Evolutionary conservation across 2,797 vertebrate genomes (phyloP).

Genomic region (Sarcophilus harrisii): DNA sequence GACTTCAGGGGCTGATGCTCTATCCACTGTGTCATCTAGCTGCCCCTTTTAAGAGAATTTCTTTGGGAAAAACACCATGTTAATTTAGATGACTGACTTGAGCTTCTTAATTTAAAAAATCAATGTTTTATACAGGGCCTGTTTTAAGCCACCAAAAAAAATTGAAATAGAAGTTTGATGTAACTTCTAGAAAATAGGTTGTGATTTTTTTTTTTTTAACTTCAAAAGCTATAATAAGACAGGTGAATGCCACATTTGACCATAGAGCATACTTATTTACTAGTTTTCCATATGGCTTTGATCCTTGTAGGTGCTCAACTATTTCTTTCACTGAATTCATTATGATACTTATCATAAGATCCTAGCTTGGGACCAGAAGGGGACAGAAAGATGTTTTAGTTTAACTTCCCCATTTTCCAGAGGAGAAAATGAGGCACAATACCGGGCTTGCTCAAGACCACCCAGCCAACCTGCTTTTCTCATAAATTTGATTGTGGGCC

Average conservation of each 20-base stretch:
- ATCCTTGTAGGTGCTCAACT: neutral
- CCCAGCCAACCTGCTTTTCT: neutral
- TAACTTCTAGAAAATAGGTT: conserved; percentile 41
- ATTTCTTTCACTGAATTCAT: neutral
- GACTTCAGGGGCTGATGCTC: too few species aligned
- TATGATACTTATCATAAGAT: neutral
- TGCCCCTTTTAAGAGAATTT: neutral
- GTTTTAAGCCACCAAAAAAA: conserved; percentile 36
- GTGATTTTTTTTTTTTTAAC: neutral
- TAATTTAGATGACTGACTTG: conserved; percentile 25
- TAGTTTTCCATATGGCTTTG: neutral
- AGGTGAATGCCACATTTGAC: neutral
- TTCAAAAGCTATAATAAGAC: neutral
- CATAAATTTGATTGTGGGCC: neutral
- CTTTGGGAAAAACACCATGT: neutral
- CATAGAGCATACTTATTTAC: neutral
- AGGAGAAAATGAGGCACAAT: neutral
- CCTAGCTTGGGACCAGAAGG: neutral
- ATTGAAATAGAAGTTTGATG: conserved; percentile 24
- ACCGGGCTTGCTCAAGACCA: neutral
- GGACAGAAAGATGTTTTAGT: neutral
- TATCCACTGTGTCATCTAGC: too few species aligned
- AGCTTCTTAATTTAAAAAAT: conserved; percentile 6
- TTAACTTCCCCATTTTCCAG: neutral
- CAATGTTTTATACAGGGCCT: neutral